Conservation (phyloP, 2,888 invertebrate genomes). For the Tribolium freemani region DNA sequence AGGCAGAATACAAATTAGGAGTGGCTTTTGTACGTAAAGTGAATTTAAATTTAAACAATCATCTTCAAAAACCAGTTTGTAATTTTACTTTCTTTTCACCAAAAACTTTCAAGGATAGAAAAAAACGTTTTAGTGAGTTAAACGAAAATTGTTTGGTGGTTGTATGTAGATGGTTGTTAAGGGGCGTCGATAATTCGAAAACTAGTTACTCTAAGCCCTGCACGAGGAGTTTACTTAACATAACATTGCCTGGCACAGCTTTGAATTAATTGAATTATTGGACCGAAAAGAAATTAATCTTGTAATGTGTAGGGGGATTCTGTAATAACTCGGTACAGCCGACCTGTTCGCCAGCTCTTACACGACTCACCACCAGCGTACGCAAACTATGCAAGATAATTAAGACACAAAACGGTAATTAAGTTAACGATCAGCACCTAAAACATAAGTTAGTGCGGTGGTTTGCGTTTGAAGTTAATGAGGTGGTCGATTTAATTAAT, state of each 20-base stretch:
- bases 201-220: slow-evolving; percentile 64
- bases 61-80: background rate
- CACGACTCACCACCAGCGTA: slow-evolving; percentile 26
- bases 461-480: slow-evolving; percentile 36
- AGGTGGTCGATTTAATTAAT: slow-evolving; percentile 41
- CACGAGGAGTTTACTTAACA: slow-evolving; percentile 66
- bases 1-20: background rate
- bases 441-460: slow-evolving; percentile 28
- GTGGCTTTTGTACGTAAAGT: background rate
- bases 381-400: slow-evolving; percentile 41
- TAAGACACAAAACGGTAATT: slow-evolving; percentile 44
- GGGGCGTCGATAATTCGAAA: slow-evolving; percentile 61
- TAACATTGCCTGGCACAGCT: slow-evolving; percentile 65
- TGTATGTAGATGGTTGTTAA: background rate
- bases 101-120: too few species aligned
- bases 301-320: slow-evolving; percentile 66
- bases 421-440: slow-evolving; percentile 42
- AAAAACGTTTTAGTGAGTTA: too few species aligned
- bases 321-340: slow-evolving; percentile 59
- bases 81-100: too few species aligned
- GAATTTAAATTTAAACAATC: background rate
- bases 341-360: slow-evolving; percentile 48
- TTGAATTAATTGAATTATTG: slow-evolving; percentile 70
- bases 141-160: background rate
- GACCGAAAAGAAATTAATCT: slow-evolving; percentile 71